Evolutionary conservation across 1,140 invertebrate species (phyloP).

Genomic region (Tetranychus cinnabarinus): DNA sequence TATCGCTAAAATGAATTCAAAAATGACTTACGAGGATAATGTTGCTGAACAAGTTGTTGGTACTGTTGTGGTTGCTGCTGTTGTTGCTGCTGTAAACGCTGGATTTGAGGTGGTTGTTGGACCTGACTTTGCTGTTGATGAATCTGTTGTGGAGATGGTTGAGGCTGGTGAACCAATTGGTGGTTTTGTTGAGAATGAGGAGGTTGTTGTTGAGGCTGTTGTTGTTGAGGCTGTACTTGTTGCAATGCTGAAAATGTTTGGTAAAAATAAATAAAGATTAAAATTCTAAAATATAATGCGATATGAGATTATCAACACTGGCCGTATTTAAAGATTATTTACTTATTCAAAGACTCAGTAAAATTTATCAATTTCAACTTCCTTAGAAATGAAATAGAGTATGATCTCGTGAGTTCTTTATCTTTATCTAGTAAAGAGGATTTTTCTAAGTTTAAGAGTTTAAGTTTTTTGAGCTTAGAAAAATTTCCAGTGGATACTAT

Average conservation of each 20-base stretch:
- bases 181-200: not conserved
- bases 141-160: conserved; percentile 17
- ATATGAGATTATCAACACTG: too few relatives aligned
- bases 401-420: too few relatives aligned
- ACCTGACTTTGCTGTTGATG: conserved; percentile 23
- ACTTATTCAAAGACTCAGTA: too few relatives aligned
- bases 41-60: conserved; percentile 21
- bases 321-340: too few relatives aligned
- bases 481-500: too few relatives aligned
- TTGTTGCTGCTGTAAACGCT: not conserved
- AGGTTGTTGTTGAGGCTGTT: conserved; percentile 1
- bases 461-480: too few relatives aligned
- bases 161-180: conserved; percentile 1
- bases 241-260: not conserved
- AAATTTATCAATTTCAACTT: too few relatives aligned
- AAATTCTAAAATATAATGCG: too few relatives aligned
- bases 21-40: too few relatives aligned
- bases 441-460: too few relatives aligned
- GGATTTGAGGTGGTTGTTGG: conserved; percentile 13
- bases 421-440: too few relatives aligned
- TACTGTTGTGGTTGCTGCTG: conserved; percentile 39
- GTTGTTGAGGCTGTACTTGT: conserved; percentile 6
- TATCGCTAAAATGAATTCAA: conserved; percentile 26
- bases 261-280: not conserved
- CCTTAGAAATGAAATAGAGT: too few relatives aligned